Percentiles rank a stretch among this genome's conserved stretches.
phyloP scores from a whole-genome alignment of 2,797 vertebrate genomes.

The Naso thynnoides region DNA sequence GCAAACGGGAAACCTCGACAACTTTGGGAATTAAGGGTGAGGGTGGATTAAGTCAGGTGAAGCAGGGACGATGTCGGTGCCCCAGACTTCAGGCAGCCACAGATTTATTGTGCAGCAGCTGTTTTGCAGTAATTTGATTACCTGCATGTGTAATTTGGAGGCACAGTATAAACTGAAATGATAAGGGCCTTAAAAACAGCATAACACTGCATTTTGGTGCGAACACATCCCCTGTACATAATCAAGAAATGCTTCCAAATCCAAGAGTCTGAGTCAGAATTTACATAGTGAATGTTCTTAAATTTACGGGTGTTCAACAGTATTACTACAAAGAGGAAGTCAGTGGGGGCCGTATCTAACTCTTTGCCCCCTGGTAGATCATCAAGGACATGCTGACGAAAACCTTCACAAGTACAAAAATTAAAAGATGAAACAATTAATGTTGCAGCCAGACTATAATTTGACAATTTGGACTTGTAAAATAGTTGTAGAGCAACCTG shows the following conservation, averaged over 20 bases:
- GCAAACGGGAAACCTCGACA: background rate
- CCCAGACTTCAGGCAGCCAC: background rate
- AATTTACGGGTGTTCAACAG: background rate
- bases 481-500: background rate
- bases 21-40: background rate
- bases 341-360: background rate
- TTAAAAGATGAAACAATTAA: background rate
- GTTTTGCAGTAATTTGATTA: conserved; percentile 16
- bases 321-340: background rate
- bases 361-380: background rate
- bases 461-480: background rate
- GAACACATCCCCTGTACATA: background rate
- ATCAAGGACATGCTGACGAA: background rate
- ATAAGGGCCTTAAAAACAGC: conserved; percentile 19
- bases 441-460: background rate
- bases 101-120: background rate
- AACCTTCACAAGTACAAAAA: background rate
- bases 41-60: background rate
- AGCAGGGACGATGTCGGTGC: too few relatives aligned
- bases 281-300: background rate
- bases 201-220: background rate
- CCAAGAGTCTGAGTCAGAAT: background rate
- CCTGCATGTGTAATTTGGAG: background rate
- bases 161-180: background rate
- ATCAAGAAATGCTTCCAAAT: background rate